Evolutionary conservation across 2,113 vertebrate species (phyloP), one percentile per base, ranked within the genome.

Genomic region (Pangasianodon gigas): DNA sequence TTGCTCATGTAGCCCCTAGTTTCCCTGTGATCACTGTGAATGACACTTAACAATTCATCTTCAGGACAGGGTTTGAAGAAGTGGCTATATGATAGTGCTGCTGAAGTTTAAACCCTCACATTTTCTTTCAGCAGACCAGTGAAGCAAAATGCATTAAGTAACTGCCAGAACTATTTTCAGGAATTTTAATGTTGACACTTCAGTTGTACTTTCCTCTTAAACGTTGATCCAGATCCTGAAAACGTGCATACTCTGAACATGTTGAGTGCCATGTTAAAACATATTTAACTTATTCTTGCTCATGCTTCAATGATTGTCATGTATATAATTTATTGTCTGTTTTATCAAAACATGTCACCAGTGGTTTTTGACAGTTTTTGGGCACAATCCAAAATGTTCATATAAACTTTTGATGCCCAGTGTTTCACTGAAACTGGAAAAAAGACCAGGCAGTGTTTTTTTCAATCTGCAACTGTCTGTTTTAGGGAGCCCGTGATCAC

Each of bases 11-110:
- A 2, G 29, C 77, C 41, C 18, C 52, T 6, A 44, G 87, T 87
- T 89, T 92, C 52, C 48, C 32, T 89, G 84, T 80, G 87, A 88
- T 90, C n/a, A 4, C 32, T 69, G 65, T 88, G 14, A 87, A 87
- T 24, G 6, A 48, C 77, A 13, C 67, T 44, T 92, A 91, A 93
- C 93, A 93, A 91, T 80, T 90, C 84, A 85, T 92, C 91, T 93
- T 92, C 91, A 87, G 81, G 85, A 26, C 24, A 71, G 75, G 91
- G 32, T 88, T 9, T 83, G 71, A 60, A 48, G 21, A 74, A 65
- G 32, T 77, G 93, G 93, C 91, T 87, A 93, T 92, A 29, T 89
- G 93, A 95, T 94, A 93, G 86, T 71, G 6, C 65, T 71, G 32
- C 92, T 9, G 9, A 65, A 93, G 92, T 94, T 94, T 92, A 85